Evolutionary conservation across 35 echinoderm and acorn worm genomes (phyloP).

Genomic region (Hemicentrotus pulcherrimus): DNA sequence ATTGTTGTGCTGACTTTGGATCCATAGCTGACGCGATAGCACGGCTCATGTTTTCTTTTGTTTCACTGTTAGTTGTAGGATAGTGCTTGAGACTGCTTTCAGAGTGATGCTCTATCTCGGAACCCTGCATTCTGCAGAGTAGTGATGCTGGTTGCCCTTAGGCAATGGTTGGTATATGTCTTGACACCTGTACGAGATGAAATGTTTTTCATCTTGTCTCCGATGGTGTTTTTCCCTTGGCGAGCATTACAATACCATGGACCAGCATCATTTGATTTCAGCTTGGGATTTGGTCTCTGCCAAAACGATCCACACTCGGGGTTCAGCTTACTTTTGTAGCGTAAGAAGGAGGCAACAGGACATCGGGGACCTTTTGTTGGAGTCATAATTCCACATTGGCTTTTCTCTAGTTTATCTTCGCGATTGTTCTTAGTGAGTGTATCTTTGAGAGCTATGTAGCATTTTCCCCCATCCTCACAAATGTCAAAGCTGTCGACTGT

Average conservation of each 20-base stretch:
- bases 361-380: slow-evolving; percentile 2
- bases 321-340: slow-evolving; percentile 38
- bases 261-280: neutral
- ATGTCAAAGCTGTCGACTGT: too few relatives aligned
- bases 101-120: slow-evolving; percentile 8
- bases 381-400: neutral
- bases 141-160: slow-evolving; percentile 37
- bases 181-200: neutral
- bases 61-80: neutral
- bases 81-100: slow-evolving; percentile 35
- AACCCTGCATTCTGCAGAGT: slow-evolving; percentile 23
- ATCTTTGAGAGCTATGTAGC: slow-evolving; percentile 1
- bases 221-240: slow-evolving; percentile 26
- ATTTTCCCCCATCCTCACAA: too few relatives aligned
- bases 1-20: neutral
- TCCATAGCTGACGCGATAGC: neutral
- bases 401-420: neutral
- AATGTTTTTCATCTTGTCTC: neutral
- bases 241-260: slow-evolving; percentile 37
- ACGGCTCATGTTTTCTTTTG: slow-evolving; percentile 6
- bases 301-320: slow-evolving; percentile 41
- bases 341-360: slow-evolving; percentile 19
- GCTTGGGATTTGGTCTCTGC: neutral
- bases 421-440: slow-evolving; percentile 52
- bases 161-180: slow-evolving; percentile 27